phyloP scores from a whole-genome alignment of 2,888 invertebrate genomes.

The Thymelicus sylvestris region DNA sequence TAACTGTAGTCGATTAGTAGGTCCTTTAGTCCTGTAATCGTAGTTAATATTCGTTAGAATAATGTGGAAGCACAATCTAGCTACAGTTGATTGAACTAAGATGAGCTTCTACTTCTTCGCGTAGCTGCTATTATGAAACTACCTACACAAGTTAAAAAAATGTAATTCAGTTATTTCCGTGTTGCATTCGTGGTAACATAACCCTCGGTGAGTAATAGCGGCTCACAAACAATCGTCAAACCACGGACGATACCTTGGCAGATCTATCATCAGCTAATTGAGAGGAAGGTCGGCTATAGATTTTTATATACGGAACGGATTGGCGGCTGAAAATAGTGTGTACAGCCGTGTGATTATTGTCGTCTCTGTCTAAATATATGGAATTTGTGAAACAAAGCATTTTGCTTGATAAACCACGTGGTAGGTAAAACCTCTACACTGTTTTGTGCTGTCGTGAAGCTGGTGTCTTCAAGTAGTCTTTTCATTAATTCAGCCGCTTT shows the following conservation, averaged over 20 bases:
- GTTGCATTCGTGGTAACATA: constrained; percentile 4
- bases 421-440: too few relatives aligned
- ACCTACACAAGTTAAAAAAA: not conserved
- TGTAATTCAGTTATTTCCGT: not conserved
- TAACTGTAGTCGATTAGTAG: too few relatives aligned
- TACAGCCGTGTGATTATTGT: not conserved
- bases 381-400: not conserved
- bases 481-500: too few relatives aligned
- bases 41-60: too few relatives aligned
- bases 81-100: too few relatives aligned
- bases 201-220: constrained; percentile 7
- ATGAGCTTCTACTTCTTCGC: too few relatives aligned
- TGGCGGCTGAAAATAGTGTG: constrained; percentile 24
- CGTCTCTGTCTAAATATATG: not conserved
- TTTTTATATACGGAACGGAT: constrained; percentile 9
- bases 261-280: constrained; percentile 46
- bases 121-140: too few relatives aligned
- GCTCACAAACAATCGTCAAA: constrained; percentile 27
- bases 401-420: not conserved
- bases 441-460: too few relatives aligned
- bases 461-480: too few relatives aligned
- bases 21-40: too few relatives aligned
- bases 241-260: constrained; percentile 37
- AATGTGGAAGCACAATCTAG: too few relatives aligned
- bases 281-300: constrained; percentile 46